Base-by-base conservation (phyloP, 2,113 vertebrate species). In the Potamarius usumacintae region DNA sequence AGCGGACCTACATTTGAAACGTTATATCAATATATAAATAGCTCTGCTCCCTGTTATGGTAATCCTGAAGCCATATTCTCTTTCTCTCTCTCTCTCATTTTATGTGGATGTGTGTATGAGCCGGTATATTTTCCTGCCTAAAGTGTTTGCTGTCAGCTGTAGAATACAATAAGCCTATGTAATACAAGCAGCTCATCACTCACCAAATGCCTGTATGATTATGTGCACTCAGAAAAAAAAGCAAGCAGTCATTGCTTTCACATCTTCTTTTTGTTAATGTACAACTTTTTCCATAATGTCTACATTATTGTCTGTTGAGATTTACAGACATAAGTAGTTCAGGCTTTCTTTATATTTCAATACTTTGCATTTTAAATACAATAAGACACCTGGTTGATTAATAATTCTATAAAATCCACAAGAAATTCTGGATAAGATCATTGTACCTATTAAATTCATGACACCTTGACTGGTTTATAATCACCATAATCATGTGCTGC, bases 81-180 rank as follows among this genome's bases (percentile, higher is more conserved):
- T 76, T 34, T 42, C 52, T 30, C 30, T 30, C 65, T 58, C 83
- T 60, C 69, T 42, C 71, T 52, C 34, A 77, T 57, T 85, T 85
- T 85, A n/a, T 63, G 84, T 30, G 53, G 57, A 85, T 60, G 34
- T 62, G 74, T 77, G 72, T 65, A 85, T 30, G 25, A 60, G 53
- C 42, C n/a, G 15, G 42, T 85, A 85, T 42, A 78, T 78, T 52
- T 53, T 85, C 42, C 58, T 20, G 48, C 58, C 84, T 62, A 60
- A 48, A 78, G 84, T 78, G 55, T 85, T 74, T 85, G 72, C 74
- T 77, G 27, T 85, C 84, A 63, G 84, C 84, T 53, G 72, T 65
- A 85, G 74, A 63, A 85, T 78, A 65, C 84, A 79, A 79, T 85
- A 65, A 78, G 74, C 60, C 55, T 30, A 12, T 63, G 25, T 85